Base-by-base conservation (phyloP, 2,888 invertebrate species). In the Syrista parreyssii region DNA sequence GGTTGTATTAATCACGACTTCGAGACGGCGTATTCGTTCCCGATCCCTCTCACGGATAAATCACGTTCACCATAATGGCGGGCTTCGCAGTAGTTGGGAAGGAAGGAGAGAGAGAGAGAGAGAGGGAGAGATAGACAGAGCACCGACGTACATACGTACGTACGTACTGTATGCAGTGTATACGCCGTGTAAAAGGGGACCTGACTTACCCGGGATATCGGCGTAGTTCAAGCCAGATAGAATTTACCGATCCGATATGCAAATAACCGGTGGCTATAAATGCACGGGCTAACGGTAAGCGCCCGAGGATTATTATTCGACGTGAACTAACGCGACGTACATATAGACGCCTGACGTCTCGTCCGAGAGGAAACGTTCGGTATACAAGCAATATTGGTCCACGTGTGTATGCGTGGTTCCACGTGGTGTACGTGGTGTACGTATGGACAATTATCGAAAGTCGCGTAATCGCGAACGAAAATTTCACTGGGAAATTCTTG, bases 241-340 rank as follows among this genome's bases (percentile, higher is more conserved):
- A 87, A 88, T 86, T 87, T 87, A 86, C 86, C 86, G 87, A 88
- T 88, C 88, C 86, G 88, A 88, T 88, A 88, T 88, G 88, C 88
- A 88, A 88, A 88, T 88, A 86, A 83, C 82, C 82, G 73, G 79
- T 80, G 84, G 86, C 85, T 86, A 83, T 86, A 87, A 88, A 88
- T 86, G 87, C 85, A 84, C 84, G 85, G 30, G 86, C 84, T 88
- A 88, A 88, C 88, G 88, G 87, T 87, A 88, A 87, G 84, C 84
- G 86, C 88, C 87, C 87, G 87, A 87, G 86, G 87, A 86, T 86
- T 84, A 86, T 86, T 86, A 86, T 84, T 82, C 82, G 83, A 82
- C 78, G 81, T 81, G 77, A 80, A 80, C 79, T 79, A 31, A 33
- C 71, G 71, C 71, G 71, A 33, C 12, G 31, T 71, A 33, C 32